These are phyloP conservation scores for Prunella fulvescens DNA, from an alignment of 2,113 vertebrate genomes.

Conservation along the genomic window DNA sequence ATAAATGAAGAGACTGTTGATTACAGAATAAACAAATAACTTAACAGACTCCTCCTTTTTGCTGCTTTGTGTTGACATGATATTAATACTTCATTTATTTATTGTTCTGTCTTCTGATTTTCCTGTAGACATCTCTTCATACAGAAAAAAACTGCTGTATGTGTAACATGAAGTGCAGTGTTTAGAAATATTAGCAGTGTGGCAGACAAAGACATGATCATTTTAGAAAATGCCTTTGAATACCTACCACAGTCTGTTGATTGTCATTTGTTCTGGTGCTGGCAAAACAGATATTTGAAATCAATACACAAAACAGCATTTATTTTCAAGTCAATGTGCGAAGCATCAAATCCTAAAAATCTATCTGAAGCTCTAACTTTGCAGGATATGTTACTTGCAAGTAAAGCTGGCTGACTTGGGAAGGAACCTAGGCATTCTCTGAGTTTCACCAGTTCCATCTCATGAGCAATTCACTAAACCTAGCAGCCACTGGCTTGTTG, in stretches of 20 bases:
- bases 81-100: neutral
- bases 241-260: neutral
- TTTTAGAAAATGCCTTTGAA: neutral
- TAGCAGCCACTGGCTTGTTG: neutral
- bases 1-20: neutral
- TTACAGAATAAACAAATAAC: neutral
- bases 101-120: neutral
- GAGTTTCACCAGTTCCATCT: neutral
- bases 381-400: neutral
- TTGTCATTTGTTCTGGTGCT: neutral
- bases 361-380: neutral
- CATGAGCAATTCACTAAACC: neutral
- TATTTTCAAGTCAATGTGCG: neutral
- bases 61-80: accelerated
- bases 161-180: neutral
- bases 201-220: neutral
- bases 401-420: neutral
- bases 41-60: neutral
- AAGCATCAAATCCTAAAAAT: neutral
- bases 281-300: neutral
- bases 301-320: neutral
- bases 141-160: neutral
- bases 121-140: neutral
- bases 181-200: neutral
- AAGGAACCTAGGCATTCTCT: neutral